Conservation (phyloP, 2,888 invertebrate genomes). For the Nomada fucata region DNA sequence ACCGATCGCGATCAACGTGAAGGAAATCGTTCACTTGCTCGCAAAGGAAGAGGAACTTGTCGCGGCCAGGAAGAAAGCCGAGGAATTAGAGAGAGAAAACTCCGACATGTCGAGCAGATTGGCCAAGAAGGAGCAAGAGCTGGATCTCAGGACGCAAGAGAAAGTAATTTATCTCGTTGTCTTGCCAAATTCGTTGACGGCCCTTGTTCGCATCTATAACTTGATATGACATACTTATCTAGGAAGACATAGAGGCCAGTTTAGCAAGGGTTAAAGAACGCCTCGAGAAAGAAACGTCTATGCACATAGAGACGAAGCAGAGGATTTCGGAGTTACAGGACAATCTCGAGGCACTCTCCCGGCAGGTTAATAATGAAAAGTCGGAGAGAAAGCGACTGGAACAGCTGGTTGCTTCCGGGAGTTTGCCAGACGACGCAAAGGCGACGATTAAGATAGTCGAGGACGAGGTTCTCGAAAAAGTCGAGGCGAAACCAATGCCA, state of each 20-base stretch:
- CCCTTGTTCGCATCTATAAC: not conserved
- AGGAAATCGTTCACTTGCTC: slow-evolving; percentile 94
- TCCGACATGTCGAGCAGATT: slow-evolving; percentile 93
- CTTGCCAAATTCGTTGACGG: slow-evolving; percentile 16
- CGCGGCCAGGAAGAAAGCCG: slow-evolving; percentile 93
- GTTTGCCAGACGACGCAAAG: slow-evolving; percentile 97
- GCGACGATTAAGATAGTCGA: slow-evolving; percentile 84
- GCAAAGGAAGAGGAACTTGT: slow-evolving; percentile 97
- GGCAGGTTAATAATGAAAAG: slow-evolving; percentile 90
- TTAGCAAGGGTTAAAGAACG: slow-evolving; percentile 93
- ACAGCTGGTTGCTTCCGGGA: slow-evolving; percentile 94
- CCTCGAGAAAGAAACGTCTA: slow-evolving; percentile 94
- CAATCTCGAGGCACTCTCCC: slow-evolving; percentile 84
- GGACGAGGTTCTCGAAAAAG: slow-evolving; percentile 80
- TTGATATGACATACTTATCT: not conserved
- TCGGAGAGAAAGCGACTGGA: slow-evolving; percentile 93
- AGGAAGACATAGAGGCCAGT: slow-evolving; percentile 94
- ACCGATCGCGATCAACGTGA: slow-evolving; percentile 95
- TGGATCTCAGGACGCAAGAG: slow-evolving; percentile 95
- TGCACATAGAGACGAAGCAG: slow-evolving; percentile 94
- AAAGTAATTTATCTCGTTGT: slow-evolving; percentile 85
- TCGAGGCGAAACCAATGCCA: slow-evolving; percentile 83
- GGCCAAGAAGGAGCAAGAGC: slow-evolving; percentile 96
- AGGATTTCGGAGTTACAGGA: slow-evolving; percentile 88
- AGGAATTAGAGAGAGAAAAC: slow-evolving; percentile 95